Percentiles rank a stretch among this genome's conserved stretches.
Conservation (phyloP, 92 coral and sea anemone species). For the Actinostola sp. region DNA sequence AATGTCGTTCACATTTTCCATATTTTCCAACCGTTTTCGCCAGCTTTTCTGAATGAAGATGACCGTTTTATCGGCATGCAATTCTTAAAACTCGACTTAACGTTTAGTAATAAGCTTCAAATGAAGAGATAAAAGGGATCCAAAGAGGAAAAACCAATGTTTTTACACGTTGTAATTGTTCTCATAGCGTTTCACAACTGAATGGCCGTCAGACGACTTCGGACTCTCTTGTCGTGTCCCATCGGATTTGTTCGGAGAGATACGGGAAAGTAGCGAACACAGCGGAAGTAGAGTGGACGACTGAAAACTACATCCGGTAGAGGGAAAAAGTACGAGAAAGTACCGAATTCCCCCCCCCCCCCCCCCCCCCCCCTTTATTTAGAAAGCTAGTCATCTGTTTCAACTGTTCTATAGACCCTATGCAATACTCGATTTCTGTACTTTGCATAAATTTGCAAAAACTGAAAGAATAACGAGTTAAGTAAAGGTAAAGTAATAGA, state of each 20-base stretch:
- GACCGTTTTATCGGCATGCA: conserved; percentile 28
- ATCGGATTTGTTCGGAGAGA: conserved; percentile 15
- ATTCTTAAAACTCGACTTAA: background rate
- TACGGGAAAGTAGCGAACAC: conserved; percentile 5
- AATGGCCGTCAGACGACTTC: background rate
- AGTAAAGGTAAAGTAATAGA: no score
- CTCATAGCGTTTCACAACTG: conserved; percentile 5
- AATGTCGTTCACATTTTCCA: conserved; percentile 35
- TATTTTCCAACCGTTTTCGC: conserved; percentile 11
- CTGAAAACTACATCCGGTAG: background rate
- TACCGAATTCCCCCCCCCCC: no score
- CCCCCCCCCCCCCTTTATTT: no score
- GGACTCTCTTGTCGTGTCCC: background rate
- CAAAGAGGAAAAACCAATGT: background rate
- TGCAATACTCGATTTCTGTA: no score
- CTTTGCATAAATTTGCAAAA: no score
- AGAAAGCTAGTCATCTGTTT: no score
- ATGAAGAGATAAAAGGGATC: background rate
- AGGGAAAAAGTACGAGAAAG: no score
- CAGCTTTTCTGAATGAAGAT: conserved; percentile 18
- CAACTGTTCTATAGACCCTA: no score
- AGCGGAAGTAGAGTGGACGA: conserved; percentile 3
- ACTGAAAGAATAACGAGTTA: no score
- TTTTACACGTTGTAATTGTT: conserved; percentile 5
- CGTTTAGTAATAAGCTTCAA: background rate